A percentile compares a stretch with the other conserved stretches of the same genome.
Conservation (phyloP, 2,888 invertebrate genomes). For the Mythimna ferrago region DNA sequence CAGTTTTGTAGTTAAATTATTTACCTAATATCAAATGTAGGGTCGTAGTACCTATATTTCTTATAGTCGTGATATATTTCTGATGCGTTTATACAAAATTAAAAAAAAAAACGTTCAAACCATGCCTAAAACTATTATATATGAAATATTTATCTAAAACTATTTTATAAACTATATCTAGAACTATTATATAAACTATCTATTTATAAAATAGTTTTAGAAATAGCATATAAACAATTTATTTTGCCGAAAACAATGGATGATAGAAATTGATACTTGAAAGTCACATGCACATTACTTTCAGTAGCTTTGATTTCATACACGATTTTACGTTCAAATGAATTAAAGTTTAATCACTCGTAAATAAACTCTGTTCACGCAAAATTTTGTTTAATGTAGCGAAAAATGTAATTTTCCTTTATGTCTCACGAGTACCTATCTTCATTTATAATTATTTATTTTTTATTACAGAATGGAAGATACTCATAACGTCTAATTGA, state of each 20-base stretch:
- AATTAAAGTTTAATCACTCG: slow-evolving; percentile 26
- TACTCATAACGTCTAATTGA: slow-evolving; percentile 48
- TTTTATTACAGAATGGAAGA: slow-evolving; percentile 34
- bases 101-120: too few relatives aligned
- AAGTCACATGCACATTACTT: not conserved
- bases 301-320: slow-evolving; percentile 19
- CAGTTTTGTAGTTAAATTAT: slow-evolving; percentile 12
- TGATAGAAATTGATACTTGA: slow-evolving; percentile 6
- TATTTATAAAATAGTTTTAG: too few relatives aligned
- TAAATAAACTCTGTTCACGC: slow-evolving; percentile 25
- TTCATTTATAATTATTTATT: slow-evolving; percentile 29
- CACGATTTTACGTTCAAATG: slow-evolving; percentile 16
- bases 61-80: not conserved
- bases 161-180: too few relatives aligned
- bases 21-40: slow-evolving; percentile 6
- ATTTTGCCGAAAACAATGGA: too few relatives aligned
- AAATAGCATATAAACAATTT: too few relatives aligned
- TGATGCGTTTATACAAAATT: not conserved
- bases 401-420: slow-evolving; percentile 13
- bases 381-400: slow-evolving; percentile 15
- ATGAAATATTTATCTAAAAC: too few relatives aligned
- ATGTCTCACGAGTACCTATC: slow-evolving; percentile 12
- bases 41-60: not conserved
- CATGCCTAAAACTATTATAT: too few relatives aligned
- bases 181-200: too few relatives aligned